Percentiles rank a stretch among this genome's conserved stretches.
These are phyloP conservation scores for Herpailurus yagouaroundi DNA, from an alignment of 2,113 vertebrate genomes.

Conservation along the genomic window DNA sequence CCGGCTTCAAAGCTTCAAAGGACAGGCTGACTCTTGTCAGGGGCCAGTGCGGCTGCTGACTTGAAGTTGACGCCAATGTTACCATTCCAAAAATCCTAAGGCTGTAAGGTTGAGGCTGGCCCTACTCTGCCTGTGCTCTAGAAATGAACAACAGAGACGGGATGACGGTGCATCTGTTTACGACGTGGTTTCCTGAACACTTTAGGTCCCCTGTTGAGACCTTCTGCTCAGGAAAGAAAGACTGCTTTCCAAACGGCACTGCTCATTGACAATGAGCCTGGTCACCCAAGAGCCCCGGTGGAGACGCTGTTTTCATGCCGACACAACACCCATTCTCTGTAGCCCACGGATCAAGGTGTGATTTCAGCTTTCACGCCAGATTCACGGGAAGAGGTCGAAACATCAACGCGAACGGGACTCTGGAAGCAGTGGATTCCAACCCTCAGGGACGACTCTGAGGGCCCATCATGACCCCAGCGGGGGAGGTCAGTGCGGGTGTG, in stretches of 20 bases:
- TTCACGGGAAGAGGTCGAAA: neutral
- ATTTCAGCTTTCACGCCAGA: neutral
- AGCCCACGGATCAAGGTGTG: neutral
- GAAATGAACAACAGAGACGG: neutral
- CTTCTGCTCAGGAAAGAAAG: neutral
- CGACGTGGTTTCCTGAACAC: neutral
- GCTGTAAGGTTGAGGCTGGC: neutral
- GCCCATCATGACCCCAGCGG: neutral
- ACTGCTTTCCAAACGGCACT: neutral
- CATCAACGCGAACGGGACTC: neutral
- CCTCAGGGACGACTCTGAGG: neutral
- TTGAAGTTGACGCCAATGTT: neutral
- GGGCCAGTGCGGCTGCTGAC: neutral
- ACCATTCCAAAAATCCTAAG: neutral
- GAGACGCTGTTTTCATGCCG: neutral
- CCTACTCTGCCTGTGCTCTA: neutral
- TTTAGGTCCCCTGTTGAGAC: neutral
- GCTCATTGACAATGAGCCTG: neutral
- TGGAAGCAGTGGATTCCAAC: neutral
- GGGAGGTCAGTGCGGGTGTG: neutral
- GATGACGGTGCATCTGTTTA: neutral
- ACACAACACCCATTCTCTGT: neutral
- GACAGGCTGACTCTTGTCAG: neutral
- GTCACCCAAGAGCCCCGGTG: no score
- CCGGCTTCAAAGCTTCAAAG: neutral